Base-by-base conservation (phyloP, 2,113 vertebrate genomes). In the Stictonetta naevosa region DNA sequence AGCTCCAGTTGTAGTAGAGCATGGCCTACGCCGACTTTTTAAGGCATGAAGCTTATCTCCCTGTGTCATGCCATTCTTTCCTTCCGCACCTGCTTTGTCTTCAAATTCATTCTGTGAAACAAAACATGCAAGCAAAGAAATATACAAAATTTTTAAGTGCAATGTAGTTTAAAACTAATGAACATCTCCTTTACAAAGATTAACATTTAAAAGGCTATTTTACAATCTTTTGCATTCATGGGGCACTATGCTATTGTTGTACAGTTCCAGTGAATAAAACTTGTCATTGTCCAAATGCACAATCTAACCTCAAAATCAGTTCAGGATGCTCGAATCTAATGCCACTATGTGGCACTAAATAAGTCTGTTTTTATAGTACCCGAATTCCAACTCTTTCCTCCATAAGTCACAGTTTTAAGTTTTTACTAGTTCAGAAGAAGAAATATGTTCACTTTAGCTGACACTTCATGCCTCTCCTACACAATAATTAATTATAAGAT, bases 21-120 rank as follows among this genome's bases (percentile, higher is more conserved):
- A 98, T 14, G 98, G 97, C 40, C 98, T 98, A 26, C 99, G 98
- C 44, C 98, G 98, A 93, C 98, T 98, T 96, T 99, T 99, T 98
- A 99, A 98, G 97, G 99, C 99, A 97, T 99, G 99, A 34, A 99
- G 98, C 97, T 99, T 99, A 97, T 99, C 99, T 97, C 99, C 99
- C 96, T 99, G 99, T 1, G 99, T 99, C 93, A 99, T 86, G 33
- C 78, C 96, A 62, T 93, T 97, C 94, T 97, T 97, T 71, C 88
- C 52, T 89, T 98, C 98, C 79, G 91, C 67, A 19, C 95, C 96
- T 62, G 96, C 96, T 23, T 98, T 94, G 5, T 99, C 99, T 75
- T 98, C 97, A 34, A 87, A 92, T 88, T 98, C 98, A 38, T 93
- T 96, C 99, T 99, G 97, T 58, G 68, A 85, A 93, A 95, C 10